Percentiles rank a stretch among this genome's conserved stretches.
These are phyloP conservation scores for Saccopteryx bilineata DNA, from an alignment of 2,113 vertebrate genomes.

Conservation along the genomic window DNA sequence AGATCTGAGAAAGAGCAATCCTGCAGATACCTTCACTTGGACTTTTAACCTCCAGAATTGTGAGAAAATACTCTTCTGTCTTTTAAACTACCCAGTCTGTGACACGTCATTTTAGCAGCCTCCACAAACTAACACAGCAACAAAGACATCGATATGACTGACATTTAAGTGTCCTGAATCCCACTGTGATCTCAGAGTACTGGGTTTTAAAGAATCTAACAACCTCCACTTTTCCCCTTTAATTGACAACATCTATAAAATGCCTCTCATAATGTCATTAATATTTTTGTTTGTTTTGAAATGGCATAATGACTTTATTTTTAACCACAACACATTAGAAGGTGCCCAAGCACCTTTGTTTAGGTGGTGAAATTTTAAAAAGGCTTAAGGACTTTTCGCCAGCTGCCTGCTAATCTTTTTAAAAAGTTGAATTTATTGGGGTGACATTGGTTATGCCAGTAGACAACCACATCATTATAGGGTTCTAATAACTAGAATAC, in stretches of 20 bases:
- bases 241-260: background rate
- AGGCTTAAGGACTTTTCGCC: background rate
- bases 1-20: background rate
- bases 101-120: background rate
- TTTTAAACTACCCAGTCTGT: background rate
- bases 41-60: background rate
- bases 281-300: background rate
- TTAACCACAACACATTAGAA: slow-evolving; percentile 37
- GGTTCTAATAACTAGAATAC: background rate
- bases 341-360: background rate
- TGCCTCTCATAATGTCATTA: background rate
- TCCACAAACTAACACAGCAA: background rate
- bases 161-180: background rate
- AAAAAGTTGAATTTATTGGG: no score
- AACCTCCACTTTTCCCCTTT: background rate
- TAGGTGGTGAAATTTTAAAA: background rate
- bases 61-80: background rate
- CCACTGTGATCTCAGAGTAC: background rate
- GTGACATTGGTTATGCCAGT: background rate
- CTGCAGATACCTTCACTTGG: background rate
- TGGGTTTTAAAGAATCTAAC: background rate
- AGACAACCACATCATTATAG: background rate
- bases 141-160: background rate
- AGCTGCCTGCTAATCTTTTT: background rate
- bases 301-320: background rate